Percentiles rank a stretch among this genome's conserved stretches.
These are phyloP conservation scores for Andrena praecox DNA, from an alignment of 2,888 invertebrate species.

Conservation along the genomic window DNA sequence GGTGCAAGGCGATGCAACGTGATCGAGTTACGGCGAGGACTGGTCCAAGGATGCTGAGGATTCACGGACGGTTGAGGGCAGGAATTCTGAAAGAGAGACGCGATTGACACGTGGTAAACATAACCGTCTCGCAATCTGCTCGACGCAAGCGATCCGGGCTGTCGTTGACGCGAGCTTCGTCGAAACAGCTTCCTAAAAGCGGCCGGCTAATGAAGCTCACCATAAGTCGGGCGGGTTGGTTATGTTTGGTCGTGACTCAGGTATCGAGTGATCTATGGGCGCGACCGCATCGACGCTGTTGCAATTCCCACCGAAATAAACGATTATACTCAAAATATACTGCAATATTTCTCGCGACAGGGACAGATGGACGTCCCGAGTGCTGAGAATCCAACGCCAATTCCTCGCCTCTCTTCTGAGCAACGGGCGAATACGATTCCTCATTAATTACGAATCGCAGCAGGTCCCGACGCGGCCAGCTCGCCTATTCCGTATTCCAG, in stretches of 20 bases:
- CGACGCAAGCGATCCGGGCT: neutral
- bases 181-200: constrained; percentile 48
- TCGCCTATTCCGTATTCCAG: constrained; percentile 12
- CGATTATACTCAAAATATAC: neutral
- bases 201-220: constrained; percentile 47
- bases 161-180: constrained; percentile 35
- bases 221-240: constrained; percentile 32
- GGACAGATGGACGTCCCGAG: neutral
- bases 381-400: neutral
- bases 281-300: constrained; percentile 1
- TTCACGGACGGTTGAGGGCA: neutral
- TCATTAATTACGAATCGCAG: neutral
- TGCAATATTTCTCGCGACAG: neutral
- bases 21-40: constrained; percentile 48
- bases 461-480: neutral
- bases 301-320: constrained; percentile 38
- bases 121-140: constrained; percentile 26
- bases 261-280: constrained; percentile 28
- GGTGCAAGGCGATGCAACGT: constrained; percentile 20
- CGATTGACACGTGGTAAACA: constrained; percentile 11
- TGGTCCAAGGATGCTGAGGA: neutral
- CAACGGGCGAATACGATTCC: neutral
- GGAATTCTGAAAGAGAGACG: constrained; percentile 3
- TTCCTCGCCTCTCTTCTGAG: neutral
- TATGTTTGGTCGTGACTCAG: constrained; percentile 44